Percentiles rank a stretch among this genome's conserved stretches.
phyloP scores from a whole-genome alignment of 2,888 invertebrate genomes.

The Eilema depressum region DNA sequence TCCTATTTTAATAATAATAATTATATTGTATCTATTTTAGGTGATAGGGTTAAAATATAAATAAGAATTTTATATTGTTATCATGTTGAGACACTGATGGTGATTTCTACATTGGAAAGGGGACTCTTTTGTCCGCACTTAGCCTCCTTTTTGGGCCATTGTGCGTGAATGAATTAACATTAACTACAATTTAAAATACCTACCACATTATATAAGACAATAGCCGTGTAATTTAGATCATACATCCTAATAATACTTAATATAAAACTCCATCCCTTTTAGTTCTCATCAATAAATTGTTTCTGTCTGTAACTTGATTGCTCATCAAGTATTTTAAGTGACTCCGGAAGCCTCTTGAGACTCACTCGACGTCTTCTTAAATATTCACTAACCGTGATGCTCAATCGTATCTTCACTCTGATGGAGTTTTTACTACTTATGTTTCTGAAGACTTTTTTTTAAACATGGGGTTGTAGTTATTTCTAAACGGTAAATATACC shows the following conservation, averaged over 20 bases:
- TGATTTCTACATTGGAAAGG: too few species aligned
- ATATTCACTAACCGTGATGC: constrained; percentile 79
- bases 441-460: background rate
- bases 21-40: background rate
- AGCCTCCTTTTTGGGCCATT: too few species aligned
- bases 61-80: background rate
- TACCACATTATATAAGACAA: too few species aligned
- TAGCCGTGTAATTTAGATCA: too few species aligned
- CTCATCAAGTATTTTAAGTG: constrained; percentile 81
- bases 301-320: constrained; percentile 66
- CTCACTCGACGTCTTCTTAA: constrained; percentile 74
- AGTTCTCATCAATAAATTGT: constrained; percentile 40
- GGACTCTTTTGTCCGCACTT: too few species aligned
- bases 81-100: too few species aligned
- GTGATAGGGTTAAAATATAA: background rate
- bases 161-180: too few species aligned
- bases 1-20: too few species aligned
- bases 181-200: background rate
- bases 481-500: too few species aligned
- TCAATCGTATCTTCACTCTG: constrained; percentile 69
- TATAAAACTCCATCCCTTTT: background rate
- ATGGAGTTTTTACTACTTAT: constrained; percentile 41
- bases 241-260: too few species aligned
- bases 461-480: background rate
- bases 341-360: constrained; percentile 75